Evolutionary conservation across 2,888 invertebrate genomes (phyloP).

Genomic region (Cenopis cana): DNA sequence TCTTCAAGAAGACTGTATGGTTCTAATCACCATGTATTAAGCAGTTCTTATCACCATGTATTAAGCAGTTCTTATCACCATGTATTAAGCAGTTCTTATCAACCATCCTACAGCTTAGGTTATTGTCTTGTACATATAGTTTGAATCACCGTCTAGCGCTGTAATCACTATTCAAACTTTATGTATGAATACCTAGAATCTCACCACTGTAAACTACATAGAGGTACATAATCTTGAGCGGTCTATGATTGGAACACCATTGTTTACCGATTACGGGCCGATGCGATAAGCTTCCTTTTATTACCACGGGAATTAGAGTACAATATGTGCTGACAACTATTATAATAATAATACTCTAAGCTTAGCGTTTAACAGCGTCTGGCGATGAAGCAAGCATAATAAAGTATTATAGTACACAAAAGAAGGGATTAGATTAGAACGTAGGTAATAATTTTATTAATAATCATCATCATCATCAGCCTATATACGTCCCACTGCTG

Average conservation of each 20-base stretch:
- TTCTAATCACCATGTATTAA: neutral
- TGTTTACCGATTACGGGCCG: slow-evolving; percentile 30
- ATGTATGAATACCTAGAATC: neutral
- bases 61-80: too few species aligned
- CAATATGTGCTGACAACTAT: neutral
- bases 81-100: too few species aligned
- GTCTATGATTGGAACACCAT: slow-evolving; percentile 14
- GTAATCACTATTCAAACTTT: neutral
- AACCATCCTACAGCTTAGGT: too few species aligned
- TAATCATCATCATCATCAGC: too few species aligned
- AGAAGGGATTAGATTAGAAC: neutral
- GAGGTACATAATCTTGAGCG: slow-evolving; percentile 15
- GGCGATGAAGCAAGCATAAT: neutral
- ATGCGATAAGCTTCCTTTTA: slow-evolving; percentile 28
- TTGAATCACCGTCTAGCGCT: neutral
- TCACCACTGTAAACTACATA: slow-evolving; percentile 16
- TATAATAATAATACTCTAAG: slow-evolving; percentile 14
- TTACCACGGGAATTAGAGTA: slow-evolving; percentile 5
- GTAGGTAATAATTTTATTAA: too few species aligned
- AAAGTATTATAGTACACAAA: neutral
- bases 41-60: neutral
- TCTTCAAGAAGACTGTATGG: too few species aligned
- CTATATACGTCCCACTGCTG: too few species aligned
- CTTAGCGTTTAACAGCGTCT: neutral
- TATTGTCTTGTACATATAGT: neutral